Evolutionary conservation across 2,797 vertebrate genomes (phyloP).

Genomic region (Acanthurus tractus): DNA sequence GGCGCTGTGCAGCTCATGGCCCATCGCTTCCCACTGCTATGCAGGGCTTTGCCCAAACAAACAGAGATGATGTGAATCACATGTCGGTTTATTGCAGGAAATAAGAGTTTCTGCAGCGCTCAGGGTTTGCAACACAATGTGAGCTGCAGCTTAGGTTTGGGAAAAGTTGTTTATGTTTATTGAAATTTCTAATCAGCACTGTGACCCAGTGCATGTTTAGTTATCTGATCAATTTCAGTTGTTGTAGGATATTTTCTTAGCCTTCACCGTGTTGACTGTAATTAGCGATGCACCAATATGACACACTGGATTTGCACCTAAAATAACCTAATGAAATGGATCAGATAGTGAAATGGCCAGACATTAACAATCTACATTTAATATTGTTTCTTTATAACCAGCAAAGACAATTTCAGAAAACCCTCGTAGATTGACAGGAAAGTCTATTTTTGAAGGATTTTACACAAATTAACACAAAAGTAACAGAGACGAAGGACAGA

Average conservation of each 20-base stretch:
- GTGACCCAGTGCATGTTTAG: constrained; percentile 13
- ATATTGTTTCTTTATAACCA: too few species aligned
- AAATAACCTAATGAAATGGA: constrained; percentile 2
- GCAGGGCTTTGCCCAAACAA: constrained; percentile 70
- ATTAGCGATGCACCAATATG: constrained; percentile 10
- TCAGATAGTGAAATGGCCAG: neutral
- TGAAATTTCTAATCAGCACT: constrained; percentile 8
- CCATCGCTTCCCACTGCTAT: constrained; percentile 68
- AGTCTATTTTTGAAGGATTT: too few species aligned
- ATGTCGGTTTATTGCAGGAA: constrained; percentile 69
- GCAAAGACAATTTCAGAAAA: too few species aligned
- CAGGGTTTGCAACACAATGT: constrained; percentile 20
- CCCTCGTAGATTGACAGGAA: too few species aligned
- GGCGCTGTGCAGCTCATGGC: constrained; percentile 77
- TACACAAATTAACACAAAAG: too few species aligned
- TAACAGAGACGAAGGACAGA: too few species aligned
- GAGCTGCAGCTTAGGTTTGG: constrained; percentile 1
- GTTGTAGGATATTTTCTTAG: constrained; percentile 6
- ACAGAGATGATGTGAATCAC: constrained; percentile 75
- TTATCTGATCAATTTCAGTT: constrained; percentile 16
- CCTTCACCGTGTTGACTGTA: constrained; percentile 1
- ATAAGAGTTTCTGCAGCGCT: constrained; percentile 47
- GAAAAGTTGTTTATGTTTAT: constrained; percentile 12
- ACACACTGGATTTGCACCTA: neutral
- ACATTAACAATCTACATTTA: neutral